Evolutionary conservation across 2,888 invertebrate species (phyloP), one percentile per base, ranked within the genome.

Genomic region (Scrobipalpa atriplicella): DNA sequence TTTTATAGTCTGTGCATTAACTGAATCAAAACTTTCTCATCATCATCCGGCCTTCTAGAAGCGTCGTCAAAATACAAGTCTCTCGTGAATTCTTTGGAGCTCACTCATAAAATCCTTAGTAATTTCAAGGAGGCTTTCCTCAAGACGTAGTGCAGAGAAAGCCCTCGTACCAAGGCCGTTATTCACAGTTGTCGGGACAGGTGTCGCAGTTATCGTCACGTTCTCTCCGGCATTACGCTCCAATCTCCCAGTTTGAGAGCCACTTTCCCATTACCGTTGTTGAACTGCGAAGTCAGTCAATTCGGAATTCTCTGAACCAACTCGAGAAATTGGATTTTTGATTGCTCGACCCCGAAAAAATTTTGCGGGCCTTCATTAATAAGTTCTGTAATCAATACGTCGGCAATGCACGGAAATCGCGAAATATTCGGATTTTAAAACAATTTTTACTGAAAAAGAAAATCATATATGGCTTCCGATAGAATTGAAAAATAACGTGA

Each of bases 111-210:
- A 13, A 13, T 3, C 3, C 43, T 43, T 43, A 43, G 43, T 43
- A 43, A 43, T 43, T 43, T 52, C 9, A 52, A 52, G 19, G 52
- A 52, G 52, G 18, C 21, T 56, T 10, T 29, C 29, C 29, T 29
- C 56, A 6, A 29, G 16, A 19, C 54, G 64, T 60, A 19, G 67
- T 67, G 38, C 47, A 52, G 54, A 36, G 39, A n/a, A 13, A 6
- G 2, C 7, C 38, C 38, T 62, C 69, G 68, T 70, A 70, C 77
- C 70, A 76, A 72, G 78, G 82, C 88, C 86, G 89, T 89, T 89
- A 89, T 80, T 84, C 82, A 84, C 82, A 80, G 82, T 76, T 78
- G 73, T 75, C 73, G 74, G 73, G 79, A 79, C 83, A 86, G 83
- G 80, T 87, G 83, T 82, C 79, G 77, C 77, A 75, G 78, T 79